Base-by-base conservation (phyloP, 2,113 vertebrate genomes). In the Petromus typicus region DNA sequence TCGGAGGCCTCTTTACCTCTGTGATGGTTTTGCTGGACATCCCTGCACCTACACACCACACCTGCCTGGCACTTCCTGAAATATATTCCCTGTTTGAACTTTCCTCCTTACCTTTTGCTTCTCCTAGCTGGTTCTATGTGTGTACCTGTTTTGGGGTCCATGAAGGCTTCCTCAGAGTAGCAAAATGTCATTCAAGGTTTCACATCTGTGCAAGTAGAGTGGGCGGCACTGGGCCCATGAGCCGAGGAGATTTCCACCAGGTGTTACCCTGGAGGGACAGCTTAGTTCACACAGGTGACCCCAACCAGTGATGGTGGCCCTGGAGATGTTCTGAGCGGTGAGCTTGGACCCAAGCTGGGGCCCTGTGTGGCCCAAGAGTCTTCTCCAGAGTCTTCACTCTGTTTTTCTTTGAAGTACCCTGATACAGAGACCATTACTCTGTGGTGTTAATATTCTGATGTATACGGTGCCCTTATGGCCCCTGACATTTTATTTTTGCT, bases 41-140 rank as follows among this genome's bases (percentile, higher is more conserved):
- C 8, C 51, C 23, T 3, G 32, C 25, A 30, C 32, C 63, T 59
- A 20, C 10, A 30, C 27, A 10, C 9, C 66, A 20, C 0, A 0
- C 32, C 64, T 63, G 66, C 18, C 80, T 25, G 20, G n/a, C 2
- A 13, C 25, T 57, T 90, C 20, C 40, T 40, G 30, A 85, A 40
- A 67, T 34, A 67, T 27, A 30, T 16, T 66, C 59, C 54, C 43
- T 73, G n/a, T 59, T 43, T 48, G 80, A 81, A 81, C 66, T 45
- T 94, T 63, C 75, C 23, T 13, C 23, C 13, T 71, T 43, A 87
- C 45, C 17, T 56, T 76, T 45, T 63, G 7, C 4, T 56, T 79
- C 73, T 51, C 45, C 59, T 54, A 23, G 30, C 57, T 78, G 51
- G 9, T 78, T 64, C 54, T n/a, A 43, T 57, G 59, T 51, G 23